phyloP scores from a whole-genome alignment of 2,113 vertebrate species.

The Cynoglossus semilaevis region DNA sequence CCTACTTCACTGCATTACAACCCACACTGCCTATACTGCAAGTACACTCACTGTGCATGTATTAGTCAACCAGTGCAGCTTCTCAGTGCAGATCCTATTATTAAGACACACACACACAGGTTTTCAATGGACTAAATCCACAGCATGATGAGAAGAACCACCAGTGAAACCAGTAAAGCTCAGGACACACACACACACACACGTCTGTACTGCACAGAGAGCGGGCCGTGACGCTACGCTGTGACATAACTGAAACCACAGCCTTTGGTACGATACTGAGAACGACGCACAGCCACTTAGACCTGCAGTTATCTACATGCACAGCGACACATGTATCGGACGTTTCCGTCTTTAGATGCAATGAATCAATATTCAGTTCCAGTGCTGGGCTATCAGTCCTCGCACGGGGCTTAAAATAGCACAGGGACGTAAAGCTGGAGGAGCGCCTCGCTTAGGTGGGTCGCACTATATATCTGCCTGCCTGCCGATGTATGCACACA shows the following conservation, averaged over 20 bases:
- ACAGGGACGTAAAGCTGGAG: slow-evolving; percentile 56
- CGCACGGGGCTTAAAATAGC: slow-evolving; percentile 72
- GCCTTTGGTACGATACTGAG: slow-evolving; percentile 40
- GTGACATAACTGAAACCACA: slow-evolving; percentile 38
- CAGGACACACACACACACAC: slow-evolving; percentile 41
- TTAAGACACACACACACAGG: slow-evolving; percentile 22
- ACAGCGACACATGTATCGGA: slow-evolving; percentile 47
- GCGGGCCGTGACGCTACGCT: slow-evolving; percentile 15
- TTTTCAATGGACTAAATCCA: slow-evolving; percentile 20
- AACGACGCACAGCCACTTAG: slow-evolving; percentile 65
- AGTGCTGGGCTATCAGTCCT: slow-evolving; percentile 64
- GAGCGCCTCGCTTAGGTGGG: slow-evolving; percentile 61
- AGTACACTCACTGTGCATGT: slow-evolving; percentile 46
- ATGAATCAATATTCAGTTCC: slow-evolving; percentile 68
- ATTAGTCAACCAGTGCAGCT: slow-evolving; percentile 54
- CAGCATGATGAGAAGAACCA: slow-evolving; percentile 34
- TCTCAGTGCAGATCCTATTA: slow-evolving; percentile 28
- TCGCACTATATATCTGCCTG: slow-evolving; percentile 44
- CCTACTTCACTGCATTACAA: slow-evolving; percentile 52
- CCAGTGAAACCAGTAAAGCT: slow-evolving; percentile 33
- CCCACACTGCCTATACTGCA: slow-evolving; percentile 54
- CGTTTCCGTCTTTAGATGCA: slow-evolving; percentile 74
- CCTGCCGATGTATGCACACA: slow-evolving; percentile 30
- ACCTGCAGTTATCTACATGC: slow-evolving; percentile 21
- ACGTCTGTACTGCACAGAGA: slow-evolving; percentile 50